These are phyloP conservation scores for Isichthys henryi DNA, from an alignment of 2,113 vertebrate genomes.

Conservation along the genomic window DNA sequence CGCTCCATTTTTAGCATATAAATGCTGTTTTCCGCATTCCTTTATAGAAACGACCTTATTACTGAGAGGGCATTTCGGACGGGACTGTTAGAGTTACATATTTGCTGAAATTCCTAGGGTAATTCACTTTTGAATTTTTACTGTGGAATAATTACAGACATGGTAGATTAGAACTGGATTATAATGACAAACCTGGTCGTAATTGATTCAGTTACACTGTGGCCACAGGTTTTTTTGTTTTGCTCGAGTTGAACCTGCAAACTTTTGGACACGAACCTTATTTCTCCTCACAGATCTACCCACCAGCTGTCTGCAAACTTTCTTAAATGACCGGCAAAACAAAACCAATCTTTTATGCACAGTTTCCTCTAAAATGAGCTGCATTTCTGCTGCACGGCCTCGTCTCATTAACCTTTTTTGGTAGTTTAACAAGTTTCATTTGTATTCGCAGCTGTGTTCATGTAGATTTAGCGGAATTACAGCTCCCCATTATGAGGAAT, in stretches of 20 bases:
- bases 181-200: background rate
- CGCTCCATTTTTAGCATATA: background rate
- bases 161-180: background rate
- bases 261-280: background rate
- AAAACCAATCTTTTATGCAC: background rate
- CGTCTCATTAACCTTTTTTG: background rate
- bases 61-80: background rate
- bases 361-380: background rate
- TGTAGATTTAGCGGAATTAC: background rate
- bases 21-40: background rate
- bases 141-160: background rate
- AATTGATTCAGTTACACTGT: background rate
- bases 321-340: background rate
- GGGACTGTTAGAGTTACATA: background rate
- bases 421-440: background rate
- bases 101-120: background rate
- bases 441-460: background rate
- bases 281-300: background rate
- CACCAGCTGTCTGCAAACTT: background rate
- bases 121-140: background rate
- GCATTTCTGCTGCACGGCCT: background rate
- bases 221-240: background rate
- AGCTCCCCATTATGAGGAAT: slow-evolving; percentile 3
- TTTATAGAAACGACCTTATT: background rate
- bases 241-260: background rate